phyloP scores from a whole-genome alignment of 2,797 vertebrate genomes.

The Ataeniobius toweri region DNA sequence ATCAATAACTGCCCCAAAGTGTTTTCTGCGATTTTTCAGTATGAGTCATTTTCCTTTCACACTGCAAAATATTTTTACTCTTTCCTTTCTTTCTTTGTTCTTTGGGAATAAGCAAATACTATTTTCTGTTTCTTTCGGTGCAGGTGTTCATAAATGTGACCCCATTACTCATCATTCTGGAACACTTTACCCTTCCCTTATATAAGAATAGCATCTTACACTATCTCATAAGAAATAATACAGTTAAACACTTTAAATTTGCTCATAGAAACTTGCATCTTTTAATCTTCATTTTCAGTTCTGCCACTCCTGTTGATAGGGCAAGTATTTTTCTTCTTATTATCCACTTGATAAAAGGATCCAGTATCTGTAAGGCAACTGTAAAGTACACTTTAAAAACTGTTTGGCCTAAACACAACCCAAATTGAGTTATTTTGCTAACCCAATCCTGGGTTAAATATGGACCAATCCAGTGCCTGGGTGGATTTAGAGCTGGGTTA shows the following conservation, averaged over 20 bases:
- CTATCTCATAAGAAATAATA: background rate
- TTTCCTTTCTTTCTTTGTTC: constrained; percentile 49
- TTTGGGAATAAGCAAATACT: constrained; percentile 7
- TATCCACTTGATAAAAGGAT: background rate
- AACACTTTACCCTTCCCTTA: background rate
- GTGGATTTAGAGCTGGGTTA: background rate
- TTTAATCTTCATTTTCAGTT: background rate
- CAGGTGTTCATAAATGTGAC: constrained; percentile 57
- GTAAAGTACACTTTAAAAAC: background rate
- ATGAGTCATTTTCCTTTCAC: constrained; percentile 66
- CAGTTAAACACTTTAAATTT: background rate
- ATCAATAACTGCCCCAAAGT: constrained; percentile 33
- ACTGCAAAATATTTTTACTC: constrained; percentile 42
- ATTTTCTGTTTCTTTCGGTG: constrained; percentile 39
- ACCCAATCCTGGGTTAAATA: background rate
- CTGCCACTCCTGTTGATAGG: background rate
- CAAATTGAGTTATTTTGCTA: background rate
- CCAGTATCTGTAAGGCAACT: background rate
- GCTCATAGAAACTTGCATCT: background rate
- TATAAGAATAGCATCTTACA: background rate
- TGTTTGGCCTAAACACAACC: background rate
- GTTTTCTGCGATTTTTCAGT: constrained; percentile 29
- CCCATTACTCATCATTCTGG: constrained; percentile 38
- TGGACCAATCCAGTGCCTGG: background rate
- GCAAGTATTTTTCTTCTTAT: background rate